Conservation (phyloP, 2,888 invertebrate species). For the Campopleginae sp. region DNA sequence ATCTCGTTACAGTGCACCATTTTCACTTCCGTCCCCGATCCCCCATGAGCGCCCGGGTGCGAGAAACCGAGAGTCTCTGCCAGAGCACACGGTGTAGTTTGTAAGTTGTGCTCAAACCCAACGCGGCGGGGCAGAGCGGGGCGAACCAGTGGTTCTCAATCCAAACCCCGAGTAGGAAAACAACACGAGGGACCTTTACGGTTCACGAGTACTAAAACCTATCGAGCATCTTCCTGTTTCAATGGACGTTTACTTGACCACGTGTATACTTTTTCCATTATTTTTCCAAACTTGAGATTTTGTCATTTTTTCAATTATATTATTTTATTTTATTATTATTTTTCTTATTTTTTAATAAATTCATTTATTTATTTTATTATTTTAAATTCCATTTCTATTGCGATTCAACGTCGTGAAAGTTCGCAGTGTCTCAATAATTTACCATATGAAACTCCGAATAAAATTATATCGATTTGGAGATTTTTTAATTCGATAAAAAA, state of each 20-base stretch:
- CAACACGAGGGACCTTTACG: conserved; percentile 19
- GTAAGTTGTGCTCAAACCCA: conserved; percentile 43
- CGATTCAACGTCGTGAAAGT: too few relatives aligned
- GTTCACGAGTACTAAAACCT: not conserved
- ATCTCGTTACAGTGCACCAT: conserved; percentile 36
- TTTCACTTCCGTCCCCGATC: conserved; percentile 62
- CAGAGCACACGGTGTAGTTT: conserved; percentile 39
- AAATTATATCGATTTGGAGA: too few relatives aligned
- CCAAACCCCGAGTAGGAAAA: not conserved
- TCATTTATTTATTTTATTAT: too few relatives aligned
- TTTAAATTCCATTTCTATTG: too few relatives aligned
- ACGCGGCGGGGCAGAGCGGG: conserved; percentile 27
- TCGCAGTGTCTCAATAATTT: too few relatives aligned
- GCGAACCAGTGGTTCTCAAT: conserved; percentile 54
- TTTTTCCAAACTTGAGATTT: not conserved
- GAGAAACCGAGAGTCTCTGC: conserved; percentile 62
- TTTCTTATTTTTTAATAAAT: too few relatives aligned
- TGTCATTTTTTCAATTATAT: too few relatives aligned
- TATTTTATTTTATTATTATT: too few relatives aligned
- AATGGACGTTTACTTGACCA: not conserved
- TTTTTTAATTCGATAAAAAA: too few relatives aligned
- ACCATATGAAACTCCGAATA: too few relatives aligned
- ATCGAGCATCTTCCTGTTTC: not conserved
- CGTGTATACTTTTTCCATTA: not conserved
- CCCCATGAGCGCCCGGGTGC: conserved; percentile 51